Base-by-base conservation (phyloP, 2,797 vertebrate species). In the Catostomus latipinnis region DNA sequence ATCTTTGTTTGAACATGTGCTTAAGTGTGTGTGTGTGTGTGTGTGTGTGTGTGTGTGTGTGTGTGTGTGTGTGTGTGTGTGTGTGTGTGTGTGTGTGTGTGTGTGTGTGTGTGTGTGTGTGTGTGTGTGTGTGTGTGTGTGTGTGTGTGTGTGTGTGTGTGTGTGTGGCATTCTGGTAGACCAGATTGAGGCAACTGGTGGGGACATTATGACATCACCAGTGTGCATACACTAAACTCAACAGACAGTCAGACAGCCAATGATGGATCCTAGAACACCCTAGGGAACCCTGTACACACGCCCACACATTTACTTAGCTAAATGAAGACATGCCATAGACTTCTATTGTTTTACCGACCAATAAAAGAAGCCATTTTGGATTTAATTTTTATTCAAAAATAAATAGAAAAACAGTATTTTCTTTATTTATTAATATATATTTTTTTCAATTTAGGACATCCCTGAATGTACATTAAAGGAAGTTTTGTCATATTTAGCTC, bases 181-280 rank as follows among this genome's bases (percentile, higher is more conserved):
- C 10, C 16, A 61, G 13, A 56, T 76, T 56, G 69, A 62, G 68
- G 67, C 13, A 57, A 46, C 78, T 70, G 52, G 53, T 70, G 62
- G 48, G 56, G 60, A 76, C 49, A 77, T 50, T 46, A 66, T 82
- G 80, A 82, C 76, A 75, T 81, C 67, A 50, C 71, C 16, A 50
- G 50, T 45, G 12, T 71, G 70, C 60, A 57, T 56, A 71, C 12
- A 12, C 60, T 61, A 78, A 82, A 52, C 56, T 54, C 46, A 62
- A 76, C 18, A 76, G 81, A 76, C 77, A 75, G n/a, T 66, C 65
- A 74, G 46, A 66, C n/a, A 34, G 57, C 57, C 69, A 56, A 57
- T 57, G 53, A 71, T 3, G 0, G 53, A n/a, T 7, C 14, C 74
- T 66, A 67, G 61, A 72, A 46, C 79, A 74, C 45, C 58, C 76